These are phyloP conservation scores for Limnothrissa miodon DNA, from an alignment of 2,113 vertebrate species.

Conservation along the genomic window DNA sequence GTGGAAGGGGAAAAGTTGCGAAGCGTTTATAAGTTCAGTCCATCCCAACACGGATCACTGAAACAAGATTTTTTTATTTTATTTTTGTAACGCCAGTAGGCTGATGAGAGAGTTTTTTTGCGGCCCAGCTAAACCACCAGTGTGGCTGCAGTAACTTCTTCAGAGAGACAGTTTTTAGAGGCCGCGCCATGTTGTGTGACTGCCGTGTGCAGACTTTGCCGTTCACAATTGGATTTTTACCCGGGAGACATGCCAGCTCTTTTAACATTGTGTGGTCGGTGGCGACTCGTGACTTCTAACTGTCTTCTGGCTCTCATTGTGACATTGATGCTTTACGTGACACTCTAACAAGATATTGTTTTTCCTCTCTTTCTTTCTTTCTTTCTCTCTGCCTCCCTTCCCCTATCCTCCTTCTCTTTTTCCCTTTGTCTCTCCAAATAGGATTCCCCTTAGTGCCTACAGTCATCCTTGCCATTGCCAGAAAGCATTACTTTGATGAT, in stretches of 20 bases:
- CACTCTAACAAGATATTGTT: background rate
- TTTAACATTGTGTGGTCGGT: background rate
- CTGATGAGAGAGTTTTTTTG: background rate
- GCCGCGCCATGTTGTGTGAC: background rate
- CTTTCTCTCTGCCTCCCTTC: background rate
- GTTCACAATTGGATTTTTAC: background rate
- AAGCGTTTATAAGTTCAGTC: background rate
- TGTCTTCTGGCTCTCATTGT: background rate
- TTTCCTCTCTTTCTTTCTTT: background rate
- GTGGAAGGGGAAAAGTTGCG: background rate
- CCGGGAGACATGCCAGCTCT: background rate
- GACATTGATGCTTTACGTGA: slow-evolving; percentile 3
- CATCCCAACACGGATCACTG: background rate
- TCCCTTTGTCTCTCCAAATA: slow-evolving; percentile 55
- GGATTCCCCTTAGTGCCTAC: slow-evolving; percentile 93
- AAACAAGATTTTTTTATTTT: background rate
- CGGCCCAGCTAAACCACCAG: background rate
- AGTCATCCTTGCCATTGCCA: slow-evolving; percentile 88
- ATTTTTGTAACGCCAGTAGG: background rate
- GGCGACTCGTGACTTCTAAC: background rate
- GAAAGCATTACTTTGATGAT: slow-evolving; percentile 92
- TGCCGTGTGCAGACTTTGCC: background rate
- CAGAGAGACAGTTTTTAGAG: background rate
- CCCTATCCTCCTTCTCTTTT: background rate
- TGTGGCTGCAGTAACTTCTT: background rate